Evolutionary conservation across 1,140 invertebrate genomes (phyloP).

Genomic region (Sycophaga agraensis): DNA sequence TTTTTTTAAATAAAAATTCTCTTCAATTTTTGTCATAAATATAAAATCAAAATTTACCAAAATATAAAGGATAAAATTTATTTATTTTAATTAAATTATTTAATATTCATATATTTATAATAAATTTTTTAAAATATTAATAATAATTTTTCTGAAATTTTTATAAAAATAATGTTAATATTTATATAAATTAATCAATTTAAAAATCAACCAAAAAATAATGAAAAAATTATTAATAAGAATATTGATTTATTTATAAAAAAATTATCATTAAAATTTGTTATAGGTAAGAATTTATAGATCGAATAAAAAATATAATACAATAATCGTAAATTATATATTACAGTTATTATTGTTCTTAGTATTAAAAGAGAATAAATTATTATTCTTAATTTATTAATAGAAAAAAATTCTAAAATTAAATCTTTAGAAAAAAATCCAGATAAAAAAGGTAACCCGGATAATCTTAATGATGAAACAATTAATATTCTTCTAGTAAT

Average conservation of each 20-base stretch:
- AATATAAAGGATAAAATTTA: too few species aligned
- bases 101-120: too few species aligned
- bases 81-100: too few species aligned
- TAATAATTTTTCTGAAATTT: conserved; percentile 9
- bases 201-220: neutral
- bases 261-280: conserved; percentile 54
- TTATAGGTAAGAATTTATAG: conserved; percentile 58
- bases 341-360: conserved; percentile 41
- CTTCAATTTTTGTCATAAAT: too few species aligned
- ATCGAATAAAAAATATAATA: conserved; percentile 56
- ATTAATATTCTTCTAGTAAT: conserved; percentile 1
- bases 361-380: conserved; percentile 57
- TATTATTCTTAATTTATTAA: conserved; percentile 64
- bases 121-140: conserved; percentile 19
- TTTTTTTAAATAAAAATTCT: too few species aligned
- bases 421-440: conserved; percentile 35
- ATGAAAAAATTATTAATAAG: conserved; percentile 23
- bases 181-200: neutral
- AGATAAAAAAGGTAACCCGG: conserved; percentile 6
- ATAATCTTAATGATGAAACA: neutral
- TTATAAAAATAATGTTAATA: conserved; percentile 26
- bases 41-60: too few species aligned
- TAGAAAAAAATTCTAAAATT: conserved; percentile 54
- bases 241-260: conserved; percentile 27
- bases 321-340: neutral